Conservation (phyloP, 2,797 vertebrate genomes). For the Pangasius djambal region DNA sequence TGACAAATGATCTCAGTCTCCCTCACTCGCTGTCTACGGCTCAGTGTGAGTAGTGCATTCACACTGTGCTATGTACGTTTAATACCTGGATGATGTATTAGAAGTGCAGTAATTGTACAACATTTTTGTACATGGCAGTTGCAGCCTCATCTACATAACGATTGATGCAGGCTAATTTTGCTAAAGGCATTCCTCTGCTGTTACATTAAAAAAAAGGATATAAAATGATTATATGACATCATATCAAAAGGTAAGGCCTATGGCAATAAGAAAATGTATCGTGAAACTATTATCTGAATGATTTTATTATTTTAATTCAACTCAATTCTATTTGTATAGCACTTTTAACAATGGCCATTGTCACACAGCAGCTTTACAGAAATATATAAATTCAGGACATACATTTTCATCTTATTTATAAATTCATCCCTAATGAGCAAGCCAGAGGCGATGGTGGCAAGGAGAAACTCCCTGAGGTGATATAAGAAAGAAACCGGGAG, state of each 20-base stretch:
- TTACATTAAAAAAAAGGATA: not conserved
- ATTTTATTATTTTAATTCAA: not conserved
- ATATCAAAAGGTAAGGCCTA: not conserved
- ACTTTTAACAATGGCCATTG: no score
- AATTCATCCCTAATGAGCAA: not conserved
- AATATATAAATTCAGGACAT: no score
- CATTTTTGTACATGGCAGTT: not conserved
- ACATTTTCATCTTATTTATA: no score
- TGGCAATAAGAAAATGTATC: not conserved
- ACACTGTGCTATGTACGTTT: not conserved
- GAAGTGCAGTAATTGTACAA: not conserved
- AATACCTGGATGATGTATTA: slow-evolving; percentile 14
- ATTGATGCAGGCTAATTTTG: not conserved
- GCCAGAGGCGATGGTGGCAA: no score
- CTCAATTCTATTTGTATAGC: no score
- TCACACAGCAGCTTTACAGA: no score
- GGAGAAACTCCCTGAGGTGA: no score
- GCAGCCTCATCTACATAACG: not conserved
- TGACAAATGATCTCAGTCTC: not conserved
- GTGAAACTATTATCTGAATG: not conserved
- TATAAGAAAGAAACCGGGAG: no score
- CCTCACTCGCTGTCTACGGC: not conserved
- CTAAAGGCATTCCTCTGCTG: not conserved
- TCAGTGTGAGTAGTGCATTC: not conserved
- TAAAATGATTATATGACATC: not conserved